phyloP scores from a whole-genome alignment of 2,888 invertebrate species.

The Hoplodrina blanda region DNA sequence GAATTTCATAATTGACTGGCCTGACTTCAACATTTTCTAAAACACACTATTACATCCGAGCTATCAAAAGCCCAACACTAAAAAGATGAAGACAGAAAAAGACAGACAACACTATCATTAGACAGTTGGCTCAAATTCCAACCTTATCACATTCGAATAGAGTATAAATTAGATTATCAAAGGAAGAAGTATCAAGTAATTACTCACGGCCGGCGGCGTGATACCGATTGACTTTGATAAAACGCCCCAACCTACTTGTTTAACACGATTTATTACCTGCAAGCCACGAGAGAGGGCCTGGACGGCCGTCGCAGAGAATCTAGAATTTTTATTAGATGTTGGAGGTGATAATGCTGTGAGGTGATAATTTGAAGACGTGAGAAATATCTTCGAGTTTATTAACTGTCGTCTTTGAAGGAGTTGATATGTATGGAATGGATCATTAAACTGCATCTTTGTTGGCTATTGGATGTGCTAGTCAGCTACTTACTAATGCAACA shows the following conservation, averaged over 20 bases:
- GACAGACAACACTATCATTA: conserved; percentile 62
- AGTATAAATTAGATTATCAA: conserved; percentile 53
- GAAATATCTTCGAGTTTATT: conserved; percentile 20
- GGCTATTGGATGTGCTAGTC: conserved; percentile 5
- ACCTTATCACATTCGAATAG: conserved; percentile 39
- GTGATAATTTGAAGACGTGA: conserved; percentile 38
- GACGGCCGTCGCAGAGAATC: conserved; percentile 69
- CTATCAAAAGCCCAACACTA: conserved; percentile 62
- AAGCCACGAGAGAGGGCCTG: conserved; percentile 81
- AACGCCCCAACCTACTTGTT: conserved; percentile 90
- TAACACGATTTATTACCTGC: conserved; percentile 90
- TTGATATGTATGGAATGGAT: conserved; percentile 4
- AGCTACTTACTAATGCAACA: background rate
- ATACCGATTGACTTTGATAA: conserved; percentile 90
- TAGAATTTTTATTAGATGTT: conserved; percentile 64
- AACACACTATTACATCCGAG: conserved; percentile 55
- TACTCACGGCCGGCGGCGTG: conserved; percentile 86
- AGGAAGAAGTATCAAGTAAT: conserved; percentile 76
- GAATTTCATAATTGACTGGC: conserved; percentile 40
- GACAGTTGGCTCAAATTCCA: conserved; percentile 7
- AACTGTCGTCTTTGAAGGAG: background rate
- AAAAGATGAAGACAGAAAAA: conserved; percentile 65
- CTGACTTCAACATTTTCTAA: conserved; percentile 46
- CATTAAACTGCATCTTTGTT: background rate
- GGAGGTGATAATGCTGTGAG: conserved; percentile 56